These are phyloP conservation scores for Dissostichus mawsoni DNA, from an alignment of 2,113 vertebrate species.

Conservation along the genomic window DNA sequence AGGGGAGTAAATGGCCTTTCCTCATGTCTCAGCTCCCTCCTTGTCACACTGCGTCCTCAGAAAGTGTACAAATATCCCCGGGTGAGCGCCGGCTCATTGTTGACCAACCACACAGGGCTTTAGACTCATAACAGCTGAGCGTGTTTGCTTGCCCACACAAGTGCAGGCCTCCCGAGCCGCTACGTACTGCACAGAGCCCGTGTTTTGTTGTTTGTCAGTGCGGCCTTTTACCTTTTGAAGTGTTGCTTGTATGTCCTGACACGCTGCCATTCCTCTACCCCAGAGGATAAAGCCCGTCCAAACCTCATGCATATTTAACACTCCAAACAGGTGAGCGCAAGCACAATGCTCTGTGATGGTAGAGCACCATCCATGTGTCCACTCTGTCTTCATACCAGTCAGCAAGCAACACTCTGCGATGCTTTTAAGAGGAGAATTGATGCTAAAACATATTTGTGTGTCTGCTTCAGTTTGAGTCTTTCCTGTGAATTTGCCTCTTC, in stretches of 20 bases:
- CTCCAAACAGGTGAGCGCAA: constrained; percentile 47
- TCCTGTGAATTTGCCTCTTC: background rate
- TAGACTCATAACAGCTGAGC: constrained; percentile 29
- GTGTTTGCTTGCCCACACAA: constrained; percentile 4
- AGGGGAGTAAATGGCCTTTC: constrained; percentile 43
- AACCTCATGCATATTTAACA: constrained; percentile 70
- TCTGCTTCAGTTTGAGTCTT: background rate
- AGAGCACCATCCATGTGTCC: constrained; percentile 5
- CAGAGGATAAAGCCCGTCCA: constrained; percentile 50
- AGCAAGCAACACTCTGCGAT: constrained; percentile 5
- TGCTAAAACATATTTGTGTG: background rate
- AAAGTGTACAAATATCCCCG: constrained; percentile 37
- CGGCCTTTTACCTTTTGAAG: constrained; percentile 39
- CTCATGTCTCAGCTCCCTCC: constrained; percentile 29
- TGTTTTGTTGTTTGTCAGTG: constrained; percentile 45
- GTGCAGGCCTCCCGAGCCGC: constrained; percentile 3
- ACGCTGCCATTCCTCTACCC: constrained; percentile 32
- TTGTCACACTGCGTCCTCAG: constrained; percentile 40
- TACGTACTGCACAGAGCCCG: background rate
- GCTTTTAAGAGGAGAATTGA: background rate
- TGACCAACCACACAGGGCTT: constrained; percentile 30
- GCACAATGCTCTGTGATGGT: constrained; percentile 32
- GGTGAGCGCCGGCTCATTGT: constrained; percentile 28
- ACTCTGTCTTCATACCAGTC: constrained; percentile 1
- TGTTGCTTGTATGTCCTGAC: constrained; percentile 42